Evolutionary conservation across 2,797 vertebrate species (phyloP), one percentile per base, ranked within the genome.

Genomic region (Acipenser ruthenus): DNA sequence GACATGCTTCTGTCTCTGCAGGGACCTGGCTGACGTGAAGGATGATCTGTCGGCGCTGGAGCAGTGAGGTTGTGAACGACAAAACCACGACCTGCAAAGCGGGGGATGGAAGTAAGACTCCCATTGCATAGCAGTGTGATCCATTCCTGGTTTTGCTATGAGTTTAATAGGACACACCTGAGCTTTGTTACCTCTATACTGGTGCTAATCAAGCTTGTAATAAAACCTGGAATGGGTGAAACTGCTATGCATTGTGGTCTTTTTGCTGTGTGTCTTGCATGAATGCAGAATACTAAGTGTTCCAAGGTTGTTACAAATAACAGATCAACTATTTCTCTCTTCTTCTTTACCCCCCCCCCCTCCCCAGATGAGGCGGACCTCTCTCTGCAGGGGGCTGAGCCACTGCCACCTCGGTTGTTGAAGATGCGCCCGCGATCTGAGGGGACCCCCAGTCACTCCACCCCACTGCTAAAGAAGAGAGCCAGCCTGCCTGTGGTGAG

Each of bases 401-500:
- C 23, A 37, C 23, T 37, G 37, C 37, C 37, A 4, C 37, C 72
- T 23, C 72, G 71, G 52, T 78, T 78, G 37, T 37, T 37, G 6
- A 55, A 55, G n/a, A 55, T 18, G 49, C 50, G 5, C 67, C 73
- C 0, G 67, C 60, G 0, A 15, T 72, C 4, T 60, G n/a, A 66
- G 10, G 66, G 49, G 8, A 71, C 70, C 0, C 75, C 12, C 0
- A 70, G 3, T 65, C 77, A 81, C 65, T 86, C 84, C 6, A 79
- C 79, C 3, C 80, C 85, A 3, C 64, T 70, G 49, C 10, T 68
- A 0, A 64, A 60, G 12, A 62, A 59, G 4, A 71, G 53, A n/a
- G 66, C 51, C 6, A 10, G 59, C 37, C n/a, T 75, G 6, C 76
- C 78, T 66, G 64, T 49, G 65, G 89, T 89, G 66, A 86, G 81